Conservation (phyloP, 1,140 invertebrate species). For the Drosophila truncata region DNA sequence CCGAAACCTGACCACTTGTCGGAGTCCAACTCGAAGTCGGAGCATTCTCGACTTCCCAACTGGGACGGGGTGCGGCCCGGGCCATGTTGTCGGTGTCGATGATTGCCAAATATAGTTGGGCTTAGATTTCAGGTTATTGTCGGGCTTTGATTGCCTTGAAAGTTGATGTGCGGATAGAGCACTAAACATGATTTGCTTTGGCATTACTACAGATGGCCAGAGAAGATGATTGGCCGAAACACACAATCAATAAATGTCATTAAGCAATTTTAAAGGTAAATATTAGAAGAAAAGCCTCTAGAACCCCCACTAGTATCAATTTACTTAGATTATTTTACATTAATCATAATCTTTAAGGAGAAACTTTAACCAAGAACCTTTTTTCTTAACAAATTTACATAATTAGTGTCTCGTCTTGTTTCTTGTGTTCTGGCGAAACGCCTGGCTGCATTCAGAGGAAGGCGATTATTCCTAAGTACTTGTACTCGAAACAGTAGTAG, state of each 20-base stretch:
- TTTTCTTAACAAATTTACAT: conserved; percentile 8
- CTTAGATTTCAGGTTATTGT: conserved; percentile 47
- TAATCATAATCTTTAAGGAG: background rate
- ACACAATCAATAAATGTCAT: background rate
- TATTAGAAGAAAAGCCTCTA: too few species aligned
- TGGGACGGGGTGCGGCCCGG: conserved; percentile 49
- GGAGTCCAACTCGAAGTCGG: background rate
- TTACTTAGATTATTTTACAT: background rate
- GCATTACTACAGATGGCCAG: conserved; percentile 7
- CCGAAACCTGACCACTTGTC: conserved; percentile 47
- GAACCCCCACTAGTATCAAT: background rate
- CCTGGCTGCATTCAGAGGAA: conserved; percentile 47
- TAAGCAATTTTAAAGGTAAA: background rate
- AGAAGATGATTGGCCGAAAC: conserved; percentile 14
- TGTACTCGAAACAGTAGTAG: background rate
- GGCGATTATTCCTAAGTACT: conserved; percentile 33
- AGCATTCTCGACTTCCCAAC: conserved; percentile 38
- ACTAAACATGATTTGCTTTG: conserved; percentile 15
- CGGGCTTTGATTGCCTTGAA: conserved; percentile 23
- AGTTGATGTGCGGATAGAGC: conserved; percentile 25
- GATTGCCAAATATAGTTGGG: conserved; percentile 52
- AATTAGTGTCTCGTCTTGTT: conserved; percentile 39
- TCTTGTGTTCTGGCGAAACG: conserved; percentile 43
- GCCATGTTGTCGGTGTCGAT: conserved; percentile 12
- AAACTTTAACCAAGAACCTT: background rate